phyloP scores from a whole-genome alignment of 2,113 vertebrate genomes.

The Amazona guildingii region DNA sequence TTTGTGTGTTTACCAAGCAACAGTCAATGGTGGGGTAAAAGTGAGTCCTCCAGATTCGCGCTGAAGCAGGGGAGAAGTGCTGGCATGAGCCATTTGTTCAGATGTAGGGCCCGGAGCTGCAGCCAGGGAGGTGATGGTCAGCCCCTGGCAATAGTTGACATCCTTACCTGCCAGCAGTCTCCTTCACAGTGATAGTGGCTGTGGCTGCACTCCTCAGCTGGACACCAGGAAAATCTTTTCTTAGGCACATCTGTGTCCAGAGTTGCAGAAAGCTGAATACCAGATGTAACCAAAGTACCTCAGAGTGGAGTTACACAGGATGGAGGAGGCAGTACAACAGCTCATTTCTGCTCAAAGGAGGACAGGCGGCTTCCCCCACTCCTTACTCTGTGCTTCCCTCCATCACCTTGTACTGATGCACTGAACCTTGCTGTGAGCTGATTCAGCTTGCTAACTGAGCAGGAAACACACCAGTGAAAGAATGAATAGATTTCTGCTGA shows the following conservation, averaged over 20 bases:
- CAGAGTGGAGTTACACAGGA: no score
- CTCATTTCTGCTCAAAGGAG: neutral
- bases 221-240: neutral
- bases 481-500: neutral
- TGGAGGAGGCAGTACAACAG: neutral
- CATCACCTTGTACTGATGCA: neutral
- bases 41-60: neutral
- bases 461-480: neutral
- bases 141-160: neutral
- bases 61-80: neutral
- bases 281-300: neutral
- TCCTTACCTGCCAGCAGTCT: neutral
- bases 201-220: neutral
- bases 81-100: neutral
- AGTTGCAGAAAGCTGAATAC: neutral
- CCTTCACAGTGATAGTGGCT: neutral
- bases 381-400: accelerated
- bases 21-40: neutral
- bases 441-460: neutral
- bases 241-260: neutral
- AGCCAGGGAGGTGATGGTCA: neutral
- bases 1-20: neutral
- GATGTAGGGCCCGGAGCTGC: neutral
- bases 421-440: neutral
- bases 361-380: neutral